Conservation (phyloP, 1,140 invertebrate species). For the Battus philenor region DNA sequence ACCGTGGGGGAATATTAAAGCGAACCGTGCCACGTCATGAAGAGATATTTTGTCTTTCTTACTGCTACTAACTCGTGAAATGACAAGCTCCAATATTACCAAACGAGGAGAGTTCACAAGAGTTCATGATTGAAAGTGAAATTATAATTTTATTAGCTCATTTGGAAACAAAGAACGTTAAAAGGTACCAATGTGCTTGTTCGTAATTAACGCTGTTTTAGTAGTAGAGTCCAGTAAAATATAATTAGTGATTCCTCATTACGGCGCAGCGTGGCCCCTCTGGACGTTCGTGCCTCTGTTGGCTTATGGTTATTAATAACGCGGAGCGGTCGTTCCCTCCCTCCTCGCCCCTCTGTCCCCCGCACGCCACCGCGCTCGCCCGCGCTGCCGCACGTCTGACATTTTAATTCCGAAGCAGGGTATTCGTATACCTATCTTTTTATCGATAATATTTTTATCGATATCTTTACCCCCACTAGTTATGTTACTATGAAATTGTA, state of each 20-base stretch:
- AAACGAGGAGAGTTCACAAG: too few relatives aligned
- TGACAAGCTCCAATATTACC: too few relatives aligned
- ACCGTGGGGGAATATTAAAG: constrained; percentile 62
- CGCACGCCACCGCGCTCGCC: constrained; percentile 39
- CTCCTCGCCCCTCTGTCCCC: constrained; percentile 23
- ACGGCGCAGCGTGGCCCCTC: constrained; percentile 66
- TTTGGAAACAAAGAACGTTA: constrained; percentile 12
- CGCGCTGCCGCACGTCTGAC: constrained; percentile 70
- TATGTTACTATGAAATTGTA: constrained; percentile 1
- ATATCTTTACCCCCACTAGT: constrained; percentile 35
- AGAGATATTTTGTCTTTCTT: constrained; percentile 34
- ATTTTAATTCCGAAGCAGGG: constrained; percentile 72
- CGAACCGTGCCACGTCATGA: constrained; percentile 28
- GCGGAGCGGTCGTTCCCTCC: constrained; percentile 37
- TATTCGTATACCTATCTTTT: constrained; percentile 47
- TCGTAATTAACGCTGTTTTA: constrained; percentile 55
- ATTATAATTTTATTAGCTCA: neutral
- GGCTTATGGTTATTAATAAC: constrained; percentile 76
- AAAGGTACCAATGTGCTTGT: constrained; percentile 14
- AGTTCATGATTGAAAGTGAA: neutral
- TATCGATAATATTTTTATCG: constrained; percentile 59
- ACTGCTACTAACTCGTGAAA: constrained; percentile 5
- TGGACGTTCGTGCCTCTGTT: constrained; percentile 72
- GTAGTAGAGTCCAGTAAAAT: constrained; percentile 71
- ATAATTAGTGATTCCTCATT: constrained; percentile 76